These are phyloP conservation scores for Babylonia areolata DNA, from an alignment of 1,140 invertebrate species.

Conservation along the genomic window DNA sequence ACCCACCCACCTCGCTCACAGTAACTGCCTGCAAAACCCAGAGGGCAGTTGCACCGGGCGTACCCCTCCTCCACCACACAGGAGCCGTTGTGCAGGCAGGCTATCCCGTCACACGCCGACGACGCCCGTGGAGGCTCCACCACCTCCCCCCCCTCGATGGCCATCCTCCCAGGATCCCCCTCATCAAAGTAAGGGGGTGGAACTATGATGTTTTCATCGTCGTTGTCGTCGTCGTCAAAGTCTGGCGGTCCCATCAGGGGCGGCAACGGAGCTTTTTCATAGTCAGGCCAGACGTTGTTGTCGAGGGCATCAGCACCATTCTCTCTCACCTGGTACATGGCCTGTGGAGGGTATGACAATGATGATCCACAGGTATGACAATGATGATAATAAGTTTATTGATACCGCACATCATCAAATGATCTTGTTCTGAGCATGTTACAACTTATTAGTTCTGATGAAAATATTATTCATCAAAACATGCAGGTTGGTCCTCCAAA, in stretches of 20 bases:
- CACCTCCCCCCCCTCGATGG: neutral
- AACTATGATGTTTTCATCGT: neutral
- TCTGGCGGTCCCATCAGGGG: neutral
- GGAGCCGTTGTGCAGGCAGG: constrained; percentile 61
- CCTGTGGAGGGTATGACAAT: neutral
- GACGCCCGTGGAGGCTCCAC: neutral
- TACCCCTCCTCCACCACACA: constrained; percentile 56
- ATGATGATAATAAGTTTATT: too few species aligned
- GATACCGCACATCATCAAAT: too few species aligned
- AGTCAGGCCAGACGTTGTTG: constrained; percentile 2
- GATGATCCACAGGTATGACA: too few species aligned
- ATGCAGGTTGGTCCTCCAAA: too few species aligned
- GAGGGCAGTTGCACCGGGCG: constrained; percentile 60
- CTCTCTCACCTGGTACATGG: constrained; percentile 23
- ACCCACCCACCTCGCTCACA: constrained; percentile 63
- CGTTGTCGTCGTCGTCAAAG: neutral
- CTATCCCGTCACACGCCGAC: constrained; percentile 62
- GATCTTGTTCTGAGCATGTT: too few species aligned
- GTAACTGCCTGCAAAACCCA: constrained; percentile 56
- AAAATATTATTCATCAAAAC: too few species aligned
- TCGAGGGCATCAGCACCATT: neutral
- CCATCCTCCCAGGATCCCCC: neutral
- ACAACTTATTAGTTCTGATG: too few species aligned
- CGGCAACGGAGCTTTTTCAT: neutral
- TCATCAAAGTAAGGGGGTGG: neutral